Conservation (phyloP, 2,888 invertebrate species). For the Phaedon cochleariae region DNA sequence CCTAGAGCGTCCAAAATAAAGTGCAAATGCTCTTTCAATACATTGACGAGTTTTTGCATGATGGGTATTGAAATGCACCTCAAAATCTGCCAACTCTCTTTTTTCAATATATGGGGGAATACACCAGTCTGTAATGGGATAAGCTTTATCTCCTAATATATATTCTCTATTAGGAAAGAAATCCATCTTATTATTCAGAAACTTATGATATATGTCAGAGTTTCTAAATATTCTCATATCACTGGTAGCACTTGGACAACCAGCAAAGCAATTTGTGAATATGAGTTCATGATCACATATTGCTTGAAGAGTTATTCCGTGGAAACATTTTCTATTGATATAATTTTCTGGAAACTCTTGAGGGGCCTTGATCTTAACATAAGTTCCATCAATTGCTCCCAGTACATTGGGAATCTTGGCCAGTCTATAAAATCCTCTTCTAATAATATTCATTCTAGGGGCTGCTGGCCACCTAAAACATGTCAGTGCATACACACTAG, state of each 20-base stretch:
- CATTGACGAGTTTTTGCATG: conserved; percentile 12
- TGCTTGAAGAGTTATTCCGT: conserved; percentile 15
- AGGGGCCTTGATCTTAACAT: conserved; percentile 16
- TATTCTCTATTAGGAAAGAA: conserved; percentile 5
- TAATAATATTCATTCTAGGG: conserved; percentile 24
- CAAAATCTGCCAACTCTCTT: conserved; percentile 2
- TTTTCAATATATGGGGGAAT: conserved; percentile 16
- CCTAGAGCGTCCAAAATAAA: conserved; percentile 14
- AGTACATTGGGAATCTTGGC: conserved; percentile 33
- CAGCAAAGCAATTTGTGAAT: conserved; percentile 23
- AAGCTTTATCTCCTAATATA: conserved; percentile 21
- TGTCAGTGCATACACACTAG: conserved; percentile 4
- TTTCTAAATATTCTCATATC: conserved; percentile 38
- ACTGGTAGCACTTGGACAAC: conserved; percentile 28
- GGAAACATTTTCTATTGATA: conserved; percentile 16
- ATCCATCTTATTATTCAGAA: background rate
- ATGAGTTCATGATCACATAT: background rate
- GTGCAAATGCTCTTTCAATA: conserved; percentile 20
- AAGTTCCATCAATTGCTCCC: conserved; percentile 42
- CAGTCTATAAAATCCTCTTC: conserved; percentile 25
- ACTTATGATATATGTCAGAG: conserved; percentile 22
- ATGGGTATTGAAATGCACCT: conserved; percentile 13
- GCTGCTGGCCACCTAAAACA: conserved; percentile 27
- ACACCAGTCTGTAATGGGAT: conserved; percentile 5
- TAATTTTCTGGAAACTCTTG: conserved; percentile 10